phyloP scores from a whole-genome alignment of 1,140 invertebrate species.

The Muscidifurax raptorellus region DNA sequence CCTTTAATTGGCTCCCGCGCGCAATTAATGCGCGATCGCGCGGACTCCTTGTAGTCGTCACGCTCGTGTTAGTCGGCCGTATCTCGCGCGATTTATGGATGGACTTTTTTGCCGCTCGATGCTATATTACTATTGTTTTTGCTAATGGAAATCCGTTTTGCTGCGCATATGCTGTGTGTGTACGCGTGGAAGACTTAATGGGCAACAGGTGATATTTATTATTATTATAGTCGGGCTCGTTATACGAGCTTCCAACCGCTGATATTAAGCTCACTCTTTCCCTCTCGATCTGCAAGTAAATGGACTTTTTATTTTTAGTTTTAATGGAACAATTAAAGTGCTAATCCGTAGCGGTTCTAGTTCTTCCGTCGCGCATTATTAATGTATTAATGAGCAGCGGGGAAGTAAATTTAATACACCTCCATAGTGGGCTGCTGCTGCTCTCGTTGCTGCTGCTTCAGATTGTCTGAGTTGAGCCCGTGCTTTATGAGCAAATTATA shows the following conservation, averaged over 20 bases:
- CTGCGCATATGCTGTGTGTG: not conserved
- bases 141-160: not conserved
- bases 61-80: not conserved
- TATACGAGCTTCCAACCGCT: not conserved
- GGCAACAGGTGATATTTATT: not conserved
- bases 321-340: not conserved
- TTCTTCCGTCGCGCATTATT: not conserved
- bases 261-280: too few species aligned
- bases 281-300: slow-evolving; percentile 4
- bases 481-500: not conserved
- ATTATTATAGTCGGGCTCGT: not conserved
- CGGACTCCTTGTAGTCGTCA: too few species aligned
- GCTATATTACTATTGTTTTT: not conserved
- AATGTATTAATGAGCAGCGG: not conserved
- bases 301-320: not conserved
- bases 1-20: not conserved
- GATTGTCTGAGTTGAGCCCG: not conserved
- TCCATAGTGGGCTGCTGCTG: too few species aligned
- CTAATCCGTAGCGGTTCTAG: not conserved
- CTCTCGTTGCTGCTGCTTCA: not conserved
- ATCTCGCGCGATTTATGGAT: not conserved
- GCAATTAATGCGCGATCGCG: not conserved
- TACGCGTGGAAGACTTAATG: not conserved
- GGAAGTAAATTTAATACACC: not conserved
- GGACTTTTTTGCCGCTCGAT: not conserved